Base-by-base conservation (phyloP, 2,888 invertebrate species). In the Aphrophora alni region DNA sequence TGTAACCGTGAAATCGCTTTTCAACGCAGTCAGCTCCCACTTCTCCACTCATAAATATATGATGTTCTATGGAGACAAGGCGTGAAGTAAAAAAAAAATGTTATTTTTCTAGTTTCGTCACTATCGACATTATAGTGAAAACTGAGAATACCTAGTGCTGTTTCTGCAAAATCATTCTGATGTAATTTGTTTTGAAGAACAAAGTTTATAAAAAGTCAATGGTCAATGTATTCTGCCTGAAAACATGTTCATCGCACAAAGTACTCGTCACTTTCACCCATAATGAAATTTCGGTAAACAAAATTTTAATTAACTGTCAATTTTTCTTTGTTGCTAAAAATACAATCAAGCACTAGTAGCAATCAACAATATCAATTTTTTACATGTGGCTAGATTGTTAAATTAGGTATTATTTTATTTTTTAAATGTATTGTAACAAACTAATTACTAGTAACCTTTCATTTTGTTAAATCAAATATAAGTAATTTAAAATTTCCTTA, bases 21-120 rank as follows among this genome's bases (percentile, higher is more conserved):
- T 73, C 33, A 73, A 73, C 73, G 73, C 73, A 38, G 24, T 73
- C 73, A 38, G 73, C 73, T 73, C 73, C 73, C 38, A 73, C 73
- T 38, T 28, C 28, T 73, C 21, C 38, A 38, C 21, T 73, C 28
- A 73, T 73, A 73, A 73, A 73, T 38, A 38, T 28, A 28, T 21
- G 73, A 73, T 73, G 73, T 33, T 73, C 38, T 10, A 14, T 27
- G 73, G 12, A 59, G 59, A 59, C 59, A 59, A 59, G 59, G 59
- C 59, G 59, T 59, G 59, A 59, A 59, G 59, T n/a, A 14, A 21
- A 59, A 44, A 59, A 59, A 44, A 44, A 21, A 21, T 21, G 5
- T 21, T 21, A 21, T 59, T 59, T 59, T 21, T 8, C 21, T 21
- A 59, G 59, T 59, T 59, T 59, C 59, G 59, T 59, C 59, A 59